Conservation (phyloP, 2,888 invertebrate species). For the Carabus problematicus region DNA sequence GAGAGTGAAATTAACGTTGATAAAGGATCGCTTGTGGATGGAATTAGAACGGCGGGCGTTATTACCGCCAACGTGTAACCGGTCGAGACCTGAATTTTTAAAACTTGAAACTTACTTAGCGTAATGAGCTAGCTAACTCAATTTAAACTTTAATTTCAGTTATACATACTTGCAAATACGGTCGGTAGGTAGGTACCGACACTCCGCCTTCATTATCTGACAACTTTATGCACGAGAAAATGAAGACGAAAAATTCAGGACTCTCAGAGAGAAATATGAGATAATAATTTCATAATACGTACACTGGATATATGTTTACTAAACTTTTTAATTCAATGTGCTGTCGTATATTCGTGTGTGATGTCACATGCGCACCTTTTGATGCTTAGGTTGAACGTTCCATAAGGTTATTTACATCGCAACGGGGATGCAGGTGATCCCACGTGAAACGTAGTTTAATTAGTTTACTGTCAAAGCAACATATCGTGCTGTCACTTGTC, state of each 20-base stretch:
- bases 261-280: too few species aligned
- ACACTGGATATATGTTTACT: background rate
- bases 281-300: constrained; percentile 5
- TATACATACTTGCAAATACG: constrained; percentile 47
- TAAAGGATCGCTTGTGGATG: constrained; percentile 48
- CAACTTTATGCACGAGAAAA: background rate
- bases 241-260: too few species aligned
- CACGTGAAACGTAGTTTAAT: constrained; percentile 54
- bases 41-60: constrained; percentile 45
- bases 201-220: too few species aligned
- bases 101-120: constrained; percentile 54
- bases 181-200: too few species aligned
- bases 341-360: background rate
- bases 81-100: constrained; percentile 48
- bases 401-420: constrained; percentile 53
- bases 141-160: constrained; percentile 53
- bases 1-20: constrained; percentile 48
- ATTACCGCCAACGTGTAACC: constrained; percentile 43
- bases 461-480: constrained; percentile 54
- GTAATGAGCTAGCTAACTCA: constrained; percentile 56
- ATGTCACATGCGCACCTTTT: background rate
- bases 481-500: constrained; percentile 49
- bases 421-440: constrained; percentile 53
- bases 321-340: background rate
- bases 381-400: constrained; percentile 19